Evolutionary conservation across 2,888 invertebrate species (phyloP), one percentile per base, ranked within the genome.

Genomic region (Rhamnusium bicolor): DNA sequence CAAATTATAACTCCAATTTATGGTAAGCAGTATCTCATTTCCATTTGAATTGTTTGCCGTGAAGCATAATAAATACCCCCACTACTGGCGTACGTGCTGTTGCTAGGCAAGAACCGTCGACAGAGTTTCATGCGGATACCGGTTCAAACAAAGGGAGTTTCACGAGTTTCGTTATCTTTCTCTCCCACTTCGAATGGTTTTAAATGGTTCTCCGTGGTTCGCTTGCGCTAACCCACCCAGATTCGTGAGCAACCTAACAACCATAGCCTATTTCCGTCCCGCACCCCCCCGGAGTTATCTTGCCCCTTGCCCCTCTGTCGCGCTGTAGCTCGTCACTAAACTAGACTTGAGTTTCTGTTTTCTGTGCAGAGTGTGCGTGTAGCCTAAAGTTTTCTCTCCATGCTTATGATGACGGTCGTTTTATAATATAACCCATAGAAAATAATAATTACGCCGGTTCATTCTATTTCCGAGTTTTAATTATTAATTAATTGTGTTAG

Each of bases 41-140:
- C 79, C 78, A 76, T 79, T 78, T 73, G 75, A 69, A 75, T 75
- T 78, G 73, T 76, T 79, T 78, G 79, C 73, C 63, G 69, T 68
- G 76, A 74, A 77, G 73, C 79, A 74, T 80, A 70, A 75, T 80
- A 71, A 79, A 72, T 69, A 62, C 60, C 73, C 69, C 71, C 89
- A 85, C 82, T 84, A 79, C 84, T 85, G 83, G 83, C 85, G 83
- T 79, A 54, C 71, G 70, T 71, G 63, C 72, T 75, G 80, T 80
- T 78, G 76, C 80, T 78, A 76, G 72, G 78, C 77, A 77, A 75
- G 72, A 72, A 72, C 71, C 70, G 72, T 74, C 76, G 74, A 74
- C 71, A 65, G 74, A 77, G 76, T 77, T 77, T 77, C 76, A 77
- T 67, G 65, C 62, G 63, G 19, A 71, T 74, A 70, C 68, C 72